Evolutionary conservation across 2,797 vertebrate species (phyloP), one percentile per base, ranked within the genome.

Genomic region (Molossus molossus): DNA sequence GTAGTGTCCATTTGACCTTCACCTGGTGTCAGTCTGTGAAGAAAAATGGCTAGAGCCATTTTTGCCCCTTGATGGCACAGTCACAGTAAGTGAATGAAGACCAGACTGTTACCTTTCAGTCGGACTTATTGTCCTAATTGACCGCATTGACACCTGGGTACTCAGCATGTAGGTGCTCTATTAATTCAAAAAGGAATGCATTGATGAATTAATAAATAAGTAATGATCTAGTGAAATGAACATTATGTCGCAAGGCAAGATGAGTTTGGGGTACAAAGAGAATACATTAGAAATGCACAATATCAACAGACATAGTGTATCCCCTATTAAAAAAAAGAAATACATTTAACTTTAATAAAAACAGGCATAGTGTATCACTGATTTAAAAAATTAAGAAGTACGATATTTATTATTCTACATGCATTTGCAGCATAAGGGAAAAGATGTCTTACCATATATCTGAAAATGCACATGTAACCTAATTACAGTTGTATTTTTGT

Each of bases 391-490:
- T 27, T 50, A 87, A 64, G 29, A 93, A 85, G 69, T 27, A 55
- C 7, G 83, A 45, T 27, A 58, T 95, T 80, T 92, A 67, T 73
- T 12, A 57, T 77, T 85, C 15, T 73, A 80, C 91, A 11, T 83
- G 45, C 13, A 33, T 72, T 48, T 62, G 11, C n/a, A 69, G 73
- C 23, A 65, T 53, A 29, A 83, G 15, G 18, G 11, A 81, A 72
- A 92, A 64, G 10, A 5, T 9, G 69, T 23, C 6, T 12, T 62
- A 62, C 4, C 12, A 55, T 15, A 57, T 33, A 84, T 58, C 69
- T 77, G 60, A 85, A 93, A 81, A 85, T 70, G 40, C 3, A 48
- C 14, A 9, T 4, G 1, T 53, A 57, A 55, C 8, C 77, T 69
- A 69, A 77, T 64, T 82, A 62, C 3, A 81, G 55, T 83, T 8